Conservation (phyloP, 2,113 vertebrate genomes). For the Oostethus manadensis region DNA sequence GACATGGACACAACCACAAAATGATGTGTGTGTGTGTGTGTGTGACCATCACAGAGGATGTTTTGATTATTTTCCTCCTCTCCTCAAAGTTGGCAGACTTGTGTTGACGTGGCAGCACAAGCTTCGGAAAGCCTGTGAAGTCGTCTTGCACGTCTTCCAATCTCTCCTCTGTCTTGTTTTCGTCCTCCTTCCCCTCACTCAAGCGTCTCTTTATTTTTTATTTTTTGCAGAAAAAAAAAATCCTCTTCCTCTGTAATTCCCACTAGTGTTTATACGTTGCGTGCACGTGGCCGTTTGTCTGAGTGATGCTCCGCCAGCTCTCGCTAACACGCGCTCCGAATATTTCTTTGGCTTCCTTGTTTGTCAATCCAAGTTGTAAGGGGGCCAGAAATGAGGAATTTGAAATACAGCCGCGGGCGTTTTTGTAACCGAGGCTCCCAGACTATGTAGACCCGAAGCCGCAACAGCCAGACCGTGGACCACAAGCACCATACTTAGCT, state of each 20-base stretch:
- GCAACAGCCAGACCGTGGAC: slow-evolving; percentile 6
- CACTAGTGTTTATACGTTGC: slow-evolving; percentile 18
- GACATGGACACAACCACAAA: neutral
- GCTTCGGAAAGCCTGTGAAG: slow-evolving; percentile 43
- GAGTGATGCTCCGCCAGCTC: slow-evolving; percentile 62
- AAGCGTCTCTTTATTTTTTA: slow-evolving; percentile 16
- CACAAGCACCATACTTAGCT: neutral
- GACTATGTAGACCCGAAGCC: slow-evolving; percentile 13
- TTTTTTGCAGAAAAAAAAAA: neutral
- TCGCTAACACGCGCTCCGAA: slow-evolving; percentile 42
- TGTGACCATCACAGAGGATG: neutral
- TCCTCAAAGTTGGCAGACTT: slow-evolving; percentile 20
- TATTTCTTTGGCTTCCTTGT: slow-evolving; percentile 26
- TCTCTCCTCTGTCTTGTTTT: slow-evolving; percentile 27
- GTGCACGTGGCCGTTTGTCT: slow-evolving; percentile 39
- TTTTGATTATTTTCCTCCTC: slow-evolving; percentile 11
- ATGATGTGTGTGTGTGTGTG: neutral
- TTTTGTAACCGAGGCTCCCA: slow-evolving; percentile 15
- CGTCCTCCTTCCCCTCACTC: slow-evolving; percentile 11
- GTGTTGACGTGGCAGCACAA: slow-evolving; percentile 66
- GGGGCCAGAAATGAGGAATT: slow-evolving; percentile 31
- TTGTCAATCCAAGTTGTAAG: slow-evolving; percentile 44
- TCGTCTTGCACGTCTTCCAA: slow-evolving; percentile 50
- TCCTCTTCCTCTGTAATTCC: slow-evolving; percentile 31
- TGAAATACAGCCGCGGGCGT: slow-evolving; percentile 37